Conservation (phyloP, 2,113 vertebrate species). For the Haplotaxodon microlepis region DNA sequence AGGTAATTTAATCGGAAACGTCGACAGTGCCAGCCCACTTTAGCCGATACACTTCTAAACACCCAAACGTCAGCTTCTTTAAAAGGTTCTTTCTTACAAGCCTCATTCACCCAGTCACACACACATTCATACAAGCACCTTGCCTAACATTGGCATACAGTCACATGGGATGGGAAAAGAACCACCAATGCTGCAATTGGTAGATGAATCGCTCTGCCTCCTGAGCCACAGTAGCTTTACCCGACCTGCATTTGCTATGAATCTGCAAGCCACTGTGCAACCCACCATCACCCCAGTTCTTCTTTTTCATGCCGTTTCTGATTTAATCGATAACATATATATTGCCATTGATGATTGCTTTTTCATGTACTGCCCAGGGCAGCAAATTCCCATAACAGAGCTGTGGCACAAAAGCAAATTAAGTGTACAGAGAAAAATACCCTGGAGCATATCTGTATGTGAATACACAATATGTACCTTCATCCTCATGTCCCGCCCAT, state of each 20-base stretch:
- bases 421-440: background rate
- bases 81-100: background rate
- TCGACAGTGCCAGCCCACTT: background rate
- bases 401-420: background rate
- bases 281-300: background rate
- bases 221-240: background rate
- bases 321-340: background rate
- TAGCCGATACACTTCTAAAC: background rate
- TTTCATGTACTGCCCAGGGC: background rate
- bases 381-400: background rate
- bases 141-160: background rate
- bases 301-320: background rate
- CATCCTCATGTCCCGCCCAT: slow-evolving; percentile 94
- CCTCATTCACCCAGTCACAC: background rate
- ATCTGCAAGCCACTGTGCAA: background rate
- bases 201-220: background rate
- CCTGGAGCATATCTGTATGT: background rate
- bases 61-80: background rate
- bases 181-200: background rate
- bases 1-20: background rate
- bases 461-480: slow-evolving; percentile 74
- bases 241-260: background rate
- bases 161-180: background rate
- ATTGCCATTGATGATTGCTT: background rate
- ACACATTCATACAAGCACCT: background rate